Evolutionary conservation across 2,888 invertebrate genomes (phyloP).

Genomic region (Cheilosia pagana): DNA sequence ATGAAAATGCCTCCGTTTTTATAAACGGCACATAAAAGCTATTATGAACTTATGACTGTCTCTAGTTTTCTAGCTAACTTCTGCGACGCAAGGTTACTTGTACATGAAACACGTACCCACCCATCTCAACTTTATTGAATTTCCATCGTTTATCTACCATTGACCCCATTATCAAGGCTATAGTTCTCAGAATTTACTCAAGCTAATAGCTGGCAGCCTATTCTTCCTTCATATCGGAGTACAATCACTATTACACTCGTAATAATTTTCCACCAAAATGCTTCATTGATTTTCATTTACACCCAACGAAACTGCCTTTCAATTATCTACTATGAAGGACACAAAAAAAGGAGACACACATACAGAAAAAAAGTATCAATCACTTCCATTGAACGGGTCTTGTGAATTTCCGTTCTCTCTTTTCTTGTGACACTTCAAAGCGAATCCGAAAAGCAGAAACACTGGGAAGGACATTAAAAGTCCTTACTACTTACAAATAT

Average conservation of each 20-base stretch:
- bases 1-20: too few species aligned
- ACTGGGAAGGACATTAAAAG: not conserved
- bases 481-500: constrained; percentile 1
- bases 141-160: too few species aligned
- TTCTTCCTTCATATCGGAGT: not conserved
- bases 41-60: too few species aligned
- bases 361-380: not conserved
- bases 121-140: too few species aligned
- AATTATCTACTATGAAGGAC: constrained; percentile 1
- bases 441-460: not conserved
- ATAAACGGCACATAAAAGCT: too few species aligned
- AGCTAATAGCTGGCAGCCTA: not conserved
- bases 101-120: too few species aligned
- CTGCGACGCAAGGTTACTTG: too few species aligned
- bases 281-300: constrained; percentile 44
- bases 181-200: not conserved
- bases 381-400: not conserved
- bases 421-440: constrained; percentile 25
- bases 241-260: not conserved
- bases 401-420: not conserved
- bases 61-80: too few species aligned
- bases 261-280: constrained; percentile 38
- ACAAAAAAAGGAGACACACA: not conserved
- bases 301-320: constrained; percentile 19
- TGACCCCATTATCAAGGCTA: not conserved